phyloP scores from a whole-genome alignment of 2,797 vertebrate species.

The Salmo trutta region DNA sequence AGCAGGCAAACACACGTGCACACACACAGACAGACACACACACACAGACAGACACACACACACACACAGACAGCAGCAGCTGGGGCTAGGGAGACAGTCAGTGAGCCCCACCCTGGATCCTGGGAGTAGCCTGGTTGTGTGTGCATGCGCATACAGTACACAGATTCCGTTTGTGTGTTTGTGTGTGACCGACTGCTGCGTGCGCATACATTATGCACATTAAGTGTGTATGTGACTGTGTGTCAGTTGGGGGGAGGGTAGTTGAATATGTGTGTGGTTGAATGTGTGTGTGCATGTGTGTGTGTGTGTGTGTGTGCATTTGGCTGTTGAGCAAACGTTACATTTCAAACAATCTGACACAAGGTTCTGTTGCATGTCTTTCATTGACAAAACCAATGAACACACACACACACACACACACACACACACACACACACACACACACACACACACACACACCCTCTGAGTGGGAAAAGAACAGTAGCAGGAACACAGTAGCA shows the following conservation, averaged over 20 bases:
- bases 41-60: slow-evolving; percentile 22
- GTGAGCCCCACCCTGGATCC: slow-evolving; percentile 2
- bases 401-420: neutral
- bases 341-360: slow-evolving; percentile 8
- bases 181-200: slow-evolving; percentile 31
- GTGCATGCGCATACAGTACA: slow-evolving; percentile 63
- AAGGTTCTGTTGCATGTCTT: too few species aligned
- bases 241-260: neutral
- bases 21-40: slow-evolving; percentile 13
- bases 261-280: neutral
- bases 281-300: slow-evolving; percentile 4
- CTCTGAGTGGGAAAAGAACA: neutral
- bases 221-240: slow-evolving; percentile 21
- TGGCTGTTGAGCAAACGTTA: slow-evolving; percentile 52
- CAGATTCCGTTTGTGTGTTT: slow-evolving; percentile 57
- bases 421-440: slow-evolving; percentile 8
- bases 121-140: slow-evolving; percentile 35
- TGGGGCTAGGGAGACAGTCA: slow-evolving; percentile 36
- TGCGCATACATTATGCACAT: slow-evolving; percentile 26
- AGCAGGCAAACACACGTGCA: slow-evolving; percentile 20
- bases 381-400: too few species aligned
- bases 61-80: slow-evolving; percentile 37
- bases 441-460: slow-evolving; percentile 41
- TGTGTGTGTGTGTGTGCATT: neutral
- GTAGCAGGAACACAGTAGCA: neutral